A percentile compares a stretch with the other conserved stretches of the same genome.
Conservation (phyloP, 2,113 vertebrate genomes). For the Triplophysa siluroides region DNA sequence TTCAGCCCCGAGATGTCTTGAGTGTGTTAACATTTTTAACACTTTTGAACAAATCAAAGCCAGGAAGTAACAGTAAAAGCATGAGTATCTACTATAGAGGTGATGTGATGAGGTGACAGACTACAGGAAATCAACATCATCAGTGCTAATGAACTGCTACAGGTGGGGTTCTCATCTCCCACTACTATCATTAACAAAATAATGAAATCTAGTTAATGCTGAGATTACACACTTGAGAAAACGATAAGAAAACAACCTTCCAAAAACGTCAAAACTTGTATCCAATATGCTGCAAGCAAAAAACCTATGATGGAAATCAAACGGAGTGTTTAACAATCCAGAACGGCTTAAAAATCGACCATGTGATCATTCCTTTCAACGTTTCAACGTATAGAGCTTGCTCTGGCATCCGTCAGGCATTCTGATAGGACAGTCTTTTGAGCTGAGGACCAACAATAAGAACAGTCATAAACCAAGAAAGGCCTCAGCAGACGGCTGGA, state of each 20-base stretch:
- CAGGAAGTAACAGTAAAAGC: background rate
- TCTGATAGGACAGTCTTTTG: background rate
- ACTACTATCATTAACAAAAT: background rate
- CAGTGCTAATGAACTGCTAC: background rate
- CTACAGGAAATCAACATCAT: constrained; percentile 4
- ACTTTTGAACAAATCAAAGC: background rate
- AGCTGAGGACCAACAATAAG: background rate
- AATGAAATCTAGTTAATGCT: background rate
- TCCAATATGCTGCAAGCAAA: background rate
- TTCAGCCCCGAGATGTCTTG: no score
- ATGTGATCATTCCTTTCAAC: constrained; percentile 22
- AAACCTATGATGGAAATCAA: background rate
- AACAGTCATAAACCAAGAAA: constrained; percentile 14
- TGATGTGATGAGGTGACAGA: background rate
- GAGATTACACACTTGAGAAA: background rate
- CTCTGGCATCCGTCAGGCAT: constrained; percentile 17
- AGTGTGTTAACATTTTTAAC: background rate
- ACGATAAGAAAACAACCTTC: background rate
- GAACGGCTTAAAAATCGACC: background rate
- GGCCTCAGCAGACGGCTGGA: constrained; percentile 2
- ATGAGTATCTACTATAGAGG: background rate
- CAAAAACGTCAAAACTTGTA: background rate
- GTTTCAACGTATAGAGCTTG: background rate
- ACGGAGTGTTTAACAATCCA: constrained; percentile 5
- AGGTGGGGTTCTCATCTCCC: no score